Conservation (phyloP, 2,888 invertebrate genomes). For the Drosophila ochracea region DNA sequence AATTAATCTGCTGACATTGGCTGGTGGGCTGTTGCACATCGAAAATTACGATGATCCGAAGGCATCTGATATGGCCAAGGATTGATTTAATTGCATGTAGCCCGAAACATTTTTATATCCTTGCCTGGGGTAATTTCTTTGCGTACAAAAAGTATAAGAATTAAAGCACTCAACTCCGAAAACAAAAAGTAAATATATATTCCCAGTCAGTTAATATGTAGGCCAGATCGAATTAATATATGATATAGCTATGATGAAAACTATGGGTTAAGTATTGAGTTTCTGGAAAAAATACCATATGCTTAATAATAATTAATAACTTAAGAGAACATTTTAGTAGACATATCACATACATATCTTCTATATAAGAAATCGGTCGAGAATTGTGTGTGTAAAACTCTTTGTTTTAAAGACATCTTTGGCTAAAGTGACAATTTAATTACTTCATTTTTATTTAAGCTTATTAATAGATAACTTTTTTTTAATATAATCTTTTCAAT, state of each 20-base stretch:
- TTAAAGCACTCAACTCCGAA: not conserved
- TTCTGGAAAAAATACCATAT: not conserved
- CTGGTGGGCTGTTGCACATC: conserved; percentile 39
- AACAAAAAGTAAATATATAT: not conserved
- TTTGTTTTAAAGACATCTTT: not conserved
- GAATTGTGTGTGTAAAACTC: not conserved
- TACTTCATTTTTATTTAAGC: not conserved
- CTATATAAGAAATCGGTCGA: not conserved
- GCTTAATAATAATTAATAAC: not conserved
- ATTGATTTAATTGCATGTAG: conserved; percentile 31
- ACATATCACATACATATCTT: too few species aligned
- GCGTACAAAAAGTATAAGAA: not conserved
- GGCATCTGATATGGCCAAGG: conserved; percentile 47
- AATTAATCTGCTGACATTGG: conserved; percentile 28
- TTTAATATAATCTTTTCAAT: not conserved
- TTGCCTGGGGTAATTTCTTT: not conserved
- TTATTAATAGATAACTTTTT: not conserved
- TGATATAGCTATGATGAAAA: not conserved
- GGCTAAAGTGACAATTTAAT: not conserved
- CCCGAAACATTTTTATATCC: not conserved
- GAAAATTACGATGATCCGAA: conserved; percentile 44
- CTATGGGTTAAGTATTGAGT: not conserved
- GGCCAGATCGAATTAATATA: not conserved
- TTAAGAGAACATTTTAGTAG: not conserved
- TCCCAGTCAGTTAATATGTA: not conserved